These are phyloP conservation scores for Iguana delicatissima DNA, from an alignment of 2,797 vertebrate species.

Conservation along the genomic window DNA sequence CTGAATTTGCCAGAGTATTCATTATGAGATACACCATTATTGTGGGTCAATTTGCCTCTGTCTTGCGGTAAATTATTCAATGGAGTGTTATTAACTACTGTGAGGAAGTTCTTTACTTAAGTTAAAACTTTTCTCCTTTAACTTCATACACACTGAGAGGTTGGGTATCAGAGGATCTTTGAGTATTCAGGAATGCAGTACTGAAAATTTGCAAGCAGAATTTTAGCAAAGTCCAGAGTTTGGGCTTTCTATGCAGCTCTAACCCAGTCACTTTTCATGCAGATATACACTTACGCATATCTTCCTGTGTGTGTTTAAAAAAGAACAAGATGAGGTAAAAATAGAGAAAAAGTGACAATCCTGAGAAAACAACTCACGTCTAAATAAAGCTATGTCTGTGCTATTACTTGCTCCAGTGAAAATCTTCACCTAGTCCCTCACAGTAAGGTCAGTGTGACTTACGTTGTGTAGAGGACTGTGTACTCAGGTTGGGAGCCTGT, in stretches of 20 bases:
- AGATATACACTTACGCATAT: constrained; percentile 19
- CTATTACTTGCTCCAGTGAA: constrained; percentile 14
- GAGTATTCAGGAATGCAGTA: background rate
- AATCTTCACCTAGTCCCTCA: background rate
- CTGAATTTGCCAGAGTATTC: background rate
- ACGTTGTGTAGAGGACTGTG: background rate
- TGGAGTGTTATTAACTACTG: background rate
- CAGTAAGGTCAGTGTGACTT: constrained; percentile 32
- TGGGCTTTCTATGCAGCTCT: background rate
- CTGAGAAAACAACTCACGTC: constrained; percentile 21
- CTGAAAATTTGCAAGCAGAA: constrained; percentile 10
- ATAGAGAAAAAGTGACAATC: background rate
- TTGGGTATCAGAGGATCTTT: background rate
- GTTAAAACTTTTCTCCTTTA: constrained; percentile 1
- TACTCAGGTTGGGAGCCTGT: background rate
- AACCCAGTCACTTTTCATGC: background rate
- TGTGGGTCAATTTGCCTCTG: background rate
- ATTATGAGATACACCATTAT: background rate
- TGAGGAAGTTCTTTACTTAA: background rate
- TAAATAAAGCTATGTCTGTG: constrained; percentile 18
- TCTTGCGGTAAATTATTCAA: background rate
- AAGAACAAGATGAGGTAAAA: constrained; percentile 25
- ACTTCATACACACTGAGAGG: background rate
- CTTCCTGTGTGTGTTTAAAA: constrained; percentile 31
- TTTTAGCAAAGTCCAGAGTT: background rate